Conservation (phyloP, 2,888 invertebrate species). For the Stenodema calcarata region DNA sequence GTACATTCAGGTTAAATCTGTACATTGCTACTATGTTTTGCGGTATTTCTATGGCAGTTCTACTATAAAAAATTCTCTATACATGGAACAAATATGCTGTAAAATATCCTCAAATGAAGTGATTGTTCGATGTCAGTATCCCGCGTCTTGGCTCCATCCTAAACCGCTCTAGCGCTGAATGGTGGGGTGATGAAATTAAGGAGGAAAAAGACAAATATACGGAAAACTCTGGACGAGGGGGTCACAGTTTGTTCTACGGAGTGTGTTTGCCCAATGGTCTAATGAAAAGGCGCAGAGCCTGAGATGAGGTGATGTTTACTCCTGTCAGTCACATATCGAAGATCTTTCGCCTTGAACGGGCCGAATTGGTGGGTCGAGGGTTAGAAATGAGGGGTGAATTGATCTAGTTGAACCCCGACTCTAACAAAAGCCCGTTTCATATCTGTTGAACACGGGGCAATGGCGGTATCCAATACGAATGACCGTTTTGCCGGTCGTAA, state of each 20-base stretch:
- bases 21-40: too few species aligned
- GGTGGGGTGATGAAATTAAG: slow-evolving; percentile 23
- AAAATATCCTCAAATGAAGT: too few species aligned
- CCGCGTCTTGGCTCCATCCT: neutral
- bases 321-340: slow-evolving; percentile 13
- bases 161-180: neutral
- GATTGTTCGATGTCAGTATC: neutral
- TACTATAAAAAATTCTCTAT: too few species aligned
- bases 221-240: neutral
- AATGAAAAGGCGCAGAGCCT: slow-evolving; percentile 1
- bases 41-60: too few species aligned
- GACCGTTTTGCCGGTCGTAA: too few species aligned
- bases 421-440: neutral
- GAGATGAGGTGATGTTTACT: slow-evolving; percentile 1
- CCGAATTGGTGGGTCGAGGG: neutral
- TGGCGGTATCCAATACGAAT: too few species aligned
- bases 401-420: neutral
- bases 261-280: slow-evolving; percentile 9
- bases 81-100: too few species aligned
- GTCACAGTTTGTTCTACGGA: slow-evolving; percentile 6
- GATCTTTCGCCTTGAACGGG: neutral
- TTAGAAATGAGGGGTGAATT: neutral
- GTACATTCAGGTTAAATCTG: too few species aligned
- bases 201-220: slow-evolving; percentile 2
- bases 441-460: too few species aligned